These are phyloP conservation scores for Sialis lutaria DNA, from an alignment of 2,888 invertebrate genomes.

Conservation along the genomic window DNA sequence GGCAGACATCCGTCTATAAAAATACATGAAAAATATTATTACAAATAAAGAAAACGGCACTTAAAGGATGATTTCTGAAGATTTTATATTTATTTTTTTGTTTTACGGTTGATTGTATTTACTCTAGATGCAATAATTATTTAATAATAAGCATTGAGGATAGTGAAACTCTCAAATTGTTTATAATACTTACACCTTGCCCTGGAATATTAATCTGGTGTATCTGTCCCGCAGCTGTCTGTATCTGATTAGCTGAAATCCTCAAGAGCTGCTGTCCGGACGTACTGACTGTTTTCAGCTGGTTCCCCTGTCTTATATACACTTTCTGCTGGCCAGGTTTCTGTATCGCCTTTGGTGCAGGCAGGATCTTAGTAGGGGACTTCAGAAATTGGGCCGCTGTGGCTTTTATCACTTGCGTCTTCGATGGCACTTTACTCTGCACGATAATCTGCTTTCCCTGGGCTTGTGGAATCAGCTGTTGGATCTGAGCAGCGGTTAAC, in stretches of 20 bases:
- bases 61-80: no score
- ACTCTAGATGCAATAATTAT: neutral
- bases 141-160: neutral
- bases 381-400: slow-evolving; percentile 36
- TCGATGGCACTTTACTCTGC: neutral
- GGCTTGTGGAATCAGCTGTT: slow-evolving; percentile 29
- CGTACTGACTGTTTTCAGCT: slow-evolving; percentile 13
- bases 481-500: slow-evolving; percentile 28
- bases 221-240: slow-evolving; percentile 31
- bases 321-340: slow-evolving; percentile 29
- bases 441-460: slow-evolving; percentile 22
- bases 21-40: no score
- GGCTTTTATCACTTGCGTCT: slow-evolving; percentile 16
- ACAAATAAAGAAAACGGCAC: no score
- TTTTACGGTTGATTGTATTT: neutral
- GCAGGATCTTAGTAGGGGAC: slow-evolving; percentile 52
- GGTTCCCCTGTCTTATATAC: slow-evolving; percentile 28
- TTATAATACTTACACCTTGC: slow-evolving; percentile 38
- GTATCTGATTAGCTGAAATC: slow-evolving; percentile 28
- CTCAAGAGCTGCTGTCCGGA: slow-evolving; percentile 27
- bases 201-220: slow-evolving; percentile 57
- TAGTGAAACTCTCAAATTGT: slow-evolving; percentile 1
- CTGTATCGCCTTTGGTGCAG: slow-evolving; percentile 32
- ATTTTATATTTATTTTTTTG: slow-evolving; percentile 2
- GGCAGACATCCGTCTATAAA: no score